These are phyloP conservation scores for Ia io DNA, from an alignment of 2,113 vertebrate species.

Conservation along the genomic window DNA sequence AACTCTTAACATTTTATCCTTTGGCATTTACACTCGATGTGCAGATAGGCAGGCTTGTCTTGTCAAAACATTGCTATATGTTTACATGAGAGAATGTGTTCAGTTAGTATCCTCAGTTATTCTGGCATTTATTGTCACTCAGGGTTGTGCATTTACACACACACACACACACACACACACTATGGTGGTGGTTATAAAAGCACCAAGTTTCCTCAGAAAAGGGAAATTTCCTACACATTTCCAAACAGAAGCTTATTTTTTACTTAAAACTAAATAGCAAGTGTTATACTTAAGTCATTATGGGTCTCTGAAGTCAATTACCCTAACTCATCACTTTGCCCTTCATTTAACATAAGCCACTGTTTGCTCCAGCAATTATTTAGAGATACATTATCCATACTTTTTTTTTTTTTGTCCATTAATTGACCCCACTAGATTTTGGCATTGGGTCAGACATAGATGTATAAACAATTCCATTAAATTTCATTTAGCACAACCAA, in stretches of 20 bases:
- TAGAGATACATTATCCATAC: background rate
- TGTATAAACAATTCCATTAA: slow-evolving; percentile 37
- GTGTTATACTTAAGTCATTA: background rate
- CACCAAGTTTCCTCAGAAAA: background rate
- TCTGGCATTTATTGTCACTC: background rate
- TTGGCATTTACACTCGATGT: background rate
- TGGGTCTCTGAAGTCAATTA: slow-evolving; percentile 15
- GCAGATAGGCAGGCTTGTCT: background rate
- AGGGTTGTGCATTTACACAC: background rate
- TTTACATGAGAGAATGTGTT: background rate
- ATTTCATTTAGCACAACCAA: slow-evolving; percentile 2
- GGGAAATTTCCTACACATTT: background rate
- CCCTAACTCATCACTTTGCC: slow-evolving; percentile 24
- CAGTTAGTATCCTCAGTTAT: background rate
- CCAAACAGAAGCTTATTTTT: slow-evolving; percentile 27
- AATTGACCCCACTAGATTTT: slow-evolving; percentile 37
- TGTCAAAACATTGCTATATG: background rate
- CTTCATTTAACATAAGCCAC: background rate
- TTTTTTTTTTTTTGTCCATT: background rate
- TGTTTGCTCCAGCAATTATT: background rate
- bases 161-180: background rate
- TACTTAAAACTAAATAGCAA: background rate
- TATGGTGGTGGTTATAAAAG: background rate
- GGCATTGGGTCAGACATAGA: background rate
- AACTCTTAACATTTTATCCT: slow-evolving; percentile 16